These are phyloP conservation scores for Microplitis deprimator DNA, from an alignment of 2,888 invertebrate genomes.

Conservation along the genomic window DNA sequence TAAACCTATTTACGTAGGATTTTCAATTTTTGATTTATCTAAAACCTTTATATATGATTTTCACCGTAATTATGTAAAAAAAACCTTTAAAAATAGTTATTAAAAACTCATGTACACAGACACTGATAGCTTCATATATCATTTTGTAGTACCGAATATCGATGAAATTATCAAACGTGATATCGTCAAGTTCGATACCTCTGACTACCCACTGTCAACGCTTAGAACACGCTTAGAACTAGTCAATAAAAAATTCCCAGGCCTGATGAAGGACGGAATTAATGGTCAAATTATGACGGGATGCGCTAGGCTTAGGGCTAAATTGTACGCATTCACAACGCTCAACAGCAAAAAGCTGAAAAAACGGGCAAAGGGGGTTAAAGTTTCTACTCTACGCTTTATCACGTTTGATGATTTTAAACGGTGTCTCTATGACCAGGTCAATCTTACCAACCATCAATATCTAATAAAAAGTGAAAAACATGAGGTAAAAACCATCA, in stretches of 20 bases:
- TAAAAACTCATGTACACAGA: constrained; percentile 42
- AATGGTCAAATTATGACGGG: constrained; percentile 32
- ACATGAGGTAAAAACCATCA: constrained; percentile 12
- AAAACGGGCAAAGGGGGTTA: constrained; percentile 38
- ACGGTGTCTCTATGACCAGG: constrained; percentile 7
- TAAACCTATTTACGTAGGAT: constrained; percentile 48
- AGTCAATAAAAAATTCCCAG: constrained; percentile 40
- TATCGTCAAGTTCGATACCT: constrained; percentile 60
- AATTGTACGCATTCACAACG: constrained; percentile 26
- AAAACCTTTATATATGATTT: constrained; percentile 49
- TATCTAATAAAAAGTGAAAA: constrained; percentile 17
- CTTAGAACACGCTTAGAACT: constrained; percentile 37
- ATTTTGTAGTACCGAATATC: constrained; percentile 20
- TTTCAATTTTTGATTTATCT: constrained; percentile 43
- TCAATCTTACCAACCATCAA: background rate
- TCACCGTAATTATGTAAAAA: constrained; percentile 44
- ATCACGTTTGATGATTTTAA: constrained; percentile 25
- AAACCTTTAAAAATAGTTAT: constrained; percentile 20
- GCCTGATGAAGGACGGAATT: constrained; percentile 41
- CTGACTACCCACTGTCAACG: constrained; percentile 45
- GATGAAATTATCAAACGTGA: constrained; percentile 44
- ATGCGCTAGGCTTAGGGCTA: constrained; percentile 23
- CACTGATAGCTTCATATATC: constrained; percentile 39
- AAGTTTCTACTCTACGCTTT: constrained; percentile 5
- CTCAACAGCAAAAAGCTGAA: constrained; percentile 46